These are phyloP conservation scores for Polyommatus icarus DNA, from an alignment of 2,888 invertebrate species.

Conservation along the genomic window DNA sequence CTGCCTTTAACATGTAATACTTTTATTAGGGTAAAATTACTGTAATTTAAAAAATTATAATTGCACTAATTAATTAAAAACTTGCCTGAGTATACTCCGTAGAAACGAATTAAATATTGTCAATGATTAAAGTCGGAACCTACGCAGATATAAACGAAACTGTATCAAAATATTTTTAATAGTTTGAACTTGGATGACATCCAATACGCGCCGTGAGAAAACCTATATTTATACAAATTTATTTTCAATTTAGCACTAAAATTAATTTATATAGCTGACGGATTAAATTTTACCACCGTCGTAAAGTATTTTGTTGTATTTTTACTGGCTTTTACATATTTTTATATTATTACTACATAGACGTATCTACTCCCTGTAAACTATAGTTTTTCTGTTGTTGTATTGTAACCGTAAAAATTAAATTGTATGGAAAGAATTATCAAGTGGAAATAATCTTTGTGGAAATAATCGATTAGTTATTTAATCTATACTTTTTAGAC, in stretches of 20 bases:
- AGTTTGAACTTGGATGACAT: constrained; percentile 25
- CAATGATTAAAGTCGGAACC: not conserved
- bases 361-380: too few species aligned
- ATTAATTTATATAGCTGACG: constrained; percentile 7
- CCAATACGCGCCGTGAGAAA: constrained; percentile 11
- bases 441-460: too few species aligned
- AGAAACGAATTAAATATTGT: constrained; percentile 7
- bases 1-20: too few species aligned
- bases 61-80: too few species aligned
- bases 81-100: not conserved
- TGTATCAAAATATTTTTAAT: constrained; percentile 29
- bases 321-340: not conserved
- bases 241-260: not conserved
- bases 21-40: too few species aligned
- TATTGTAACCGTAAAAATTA: too few species aligned
- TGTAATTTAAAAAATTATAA: too few species aligned
- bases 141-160: constrained; percentile 15
- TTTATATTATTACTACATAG: not conserved
- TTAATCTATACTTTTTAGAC: too few species aligned
- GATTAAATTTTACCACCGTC: not conserved
- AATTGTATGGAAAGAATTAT: too few species aligned
- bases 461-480: too few species aligned
- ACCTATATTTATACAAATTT: constrained; percentile 16
- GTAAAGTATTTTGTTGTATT: constrained; percentile 6
- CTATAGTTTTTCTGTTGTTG: too few species aligned